phyloP scores from a whole-genome alignment of 2,797 vertebrate species.

The Microctenopoma stevenorrisi region DNA sequence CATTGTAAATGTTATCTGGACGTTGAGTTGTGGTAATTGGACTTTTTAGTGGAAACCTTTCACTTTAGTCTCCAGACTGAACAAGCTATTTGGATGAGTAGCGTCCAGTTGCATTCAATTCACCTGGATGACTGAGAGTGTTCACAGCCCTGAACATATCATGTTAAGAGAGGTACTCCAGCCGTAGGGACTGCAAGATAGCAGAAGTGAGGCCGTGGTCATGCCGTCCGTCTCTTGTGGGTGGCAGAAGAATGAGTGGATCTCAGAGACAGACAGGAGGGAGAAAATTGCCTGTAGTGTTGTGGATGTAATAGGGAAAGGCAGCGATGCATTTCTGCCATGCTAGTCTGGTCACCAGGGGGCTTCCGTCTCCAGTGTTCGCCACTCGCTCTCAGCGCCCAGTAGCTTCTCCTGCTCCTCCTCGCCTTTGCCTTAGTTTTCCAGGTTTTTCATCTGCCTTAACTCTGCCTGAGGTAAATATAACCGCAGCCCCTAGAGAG shows the following conservation, averaged over 20 bases:
- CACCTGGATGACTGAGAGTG: no score
- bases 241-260: conserved; percentile 49
- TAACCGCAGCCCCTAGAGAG: conserved; percentile 62
- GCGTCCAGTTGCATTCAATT: no score
- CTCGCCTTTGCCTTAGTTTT: conserved; percentile 54
- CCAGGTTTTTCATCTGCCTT: conserved; percentile 42
- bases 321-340: conserved; percentile 73
- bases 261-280: conserved; percentile 51
- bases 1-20: no score
- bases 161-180: conserved; percentile 17
- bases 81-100: no score
- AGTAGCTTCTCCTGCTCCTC: conserved; percentile 51
- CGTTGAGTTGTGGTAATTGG: no score
- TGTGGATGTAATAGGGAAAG: conserved; percentile 77
- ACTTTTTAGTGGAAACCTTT: no score
- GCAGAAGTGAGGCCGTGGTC: conserved; percentile 11
- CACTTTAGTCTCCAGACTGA: no score
- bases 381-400: conserved; percentile 46
- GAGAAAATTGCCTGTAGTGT: conserved; percentile 67
- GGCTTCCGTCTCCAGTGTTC: conserved; percentile 62
- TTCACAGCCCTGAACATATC: neutral
- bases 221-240: conserved; percentile 42
- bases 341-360: conserved; percentile 63
- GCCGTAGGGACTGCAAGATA: neutral
- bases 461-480: conserved; percentile 64